Evolutionary conservation across 2,888 invertebrate species (phyloP).

Genomic region (Parthenolecanium corni): DNA sequence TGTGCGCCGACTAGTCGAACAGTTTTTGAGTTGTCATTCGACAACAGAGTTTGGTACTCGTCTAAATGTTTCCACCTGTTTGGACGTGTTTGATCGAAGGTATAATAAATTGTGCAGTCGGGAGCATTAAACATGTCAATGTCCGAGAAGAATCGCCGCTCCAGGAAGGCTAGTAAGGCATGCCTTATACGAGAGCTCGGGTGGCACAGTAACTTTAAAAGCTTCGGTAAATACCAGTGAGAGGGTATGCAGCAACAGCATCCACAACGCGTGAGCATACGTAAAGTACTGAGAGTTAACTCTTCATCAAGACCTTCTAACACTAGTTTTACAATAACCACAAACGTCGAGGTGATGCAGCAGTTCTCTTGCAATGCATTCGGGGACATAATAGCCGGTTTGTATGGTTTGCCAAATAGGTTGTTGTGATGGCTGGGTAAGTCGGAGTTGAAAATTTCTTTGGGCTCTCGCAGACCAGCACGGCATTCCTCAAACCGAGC

Average conservation of each 20-base stretch:
- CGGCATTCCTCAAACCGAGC: conserved; percentile 46
- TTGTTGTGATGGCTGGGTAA: conserved; percentile 47
- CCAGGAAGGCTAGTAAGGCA: conserved; percentile 45
- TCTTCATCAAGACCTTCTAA: conserved; percentile 33
- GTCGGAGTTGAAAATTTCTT: background rate
- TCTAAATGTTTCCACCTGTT: conserved; percentile 46
- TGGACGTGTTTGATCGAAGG: conserved; percentile 29
- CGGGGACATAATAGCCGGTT: conserved; percentile 38
- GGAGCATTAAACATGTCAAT: conserved; percentile 41
- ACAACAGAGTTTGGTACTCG: conserved; percentile 47
- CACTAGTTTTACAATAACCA: conserved; percentile 40
- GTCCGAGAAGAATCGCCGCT: conserved; percentile 49
- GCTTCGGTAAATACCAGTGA: conserved; percentile 32
- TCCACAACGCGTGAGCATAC: conserved; percentile 47
- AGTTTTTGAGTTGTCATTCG: conserved; percentile 45
- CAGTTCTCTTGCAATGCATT: conserved; percentile 41
- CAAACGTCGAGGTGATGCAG: conserved; percentile 48
- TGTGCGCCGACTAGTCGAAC: conserved; percentile 49
- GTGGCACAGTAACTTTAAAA: conserved; percentile 40
- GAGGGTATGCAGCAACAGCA: conserved; percentile 54
- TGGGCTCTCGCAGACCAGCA: conserved; percentile 33
- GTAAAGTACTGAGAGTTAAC: conserved; percentile 36
- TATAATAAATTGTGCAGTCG: conserved; percentile 32
- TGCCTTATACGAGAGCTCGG: conserved; percentile 39
- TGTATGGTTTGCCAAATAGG: conserved; percentile 43